phyloP scores from a whole-genome alignment of 2,113 vertebrate genomes.

The Phrynocephalus versicolor region DNA sequence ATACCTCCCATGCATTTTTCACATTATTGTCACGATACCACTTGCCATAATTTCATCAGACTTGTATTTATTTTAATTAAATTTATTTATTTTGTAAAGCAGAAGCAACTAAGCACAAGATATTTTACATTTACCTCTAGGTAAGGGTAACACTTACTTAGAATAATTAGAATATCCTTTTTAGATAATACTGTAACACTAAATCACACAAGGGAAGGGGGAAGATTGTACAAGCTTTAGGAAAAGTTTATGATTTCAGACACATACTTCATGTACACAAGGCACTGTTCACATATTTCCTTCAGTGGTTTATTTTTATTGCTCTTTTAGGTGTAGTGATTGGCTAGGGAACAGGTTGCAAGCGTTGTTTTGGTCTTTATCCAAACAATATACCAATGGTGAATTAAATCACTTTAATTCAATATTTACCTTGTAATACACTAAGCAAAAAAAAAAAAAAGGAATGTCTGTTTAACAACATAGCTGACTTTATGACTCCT shows the following conservation, averaged over 20 bases:
- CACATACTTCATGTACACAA: background rate
- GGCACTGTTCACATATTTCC: background rate
- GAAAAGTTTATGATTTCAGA: background rate
- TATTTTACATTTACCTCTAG: constrained; percentile 36
- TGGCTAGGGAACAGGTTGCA: background rate
- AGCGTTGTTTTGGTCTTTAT: background rate
- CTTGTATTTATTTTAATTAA: constrained; percentile 31
- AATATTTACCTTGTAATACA: background rate
- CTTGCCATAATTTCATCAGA: background rate
- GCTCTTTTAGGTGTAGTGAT: background rate
- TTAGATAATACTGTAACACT: background rate
- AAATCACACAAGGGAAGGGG: background rate
- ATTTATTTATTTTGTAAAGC: background rate
- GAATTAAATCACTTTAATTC: background rate
- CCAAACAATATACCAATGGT: background rate
- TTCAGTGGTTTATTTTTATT: background rate
- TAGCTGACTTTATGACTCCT: background rate
- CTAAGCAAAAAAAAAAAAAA: background rate
- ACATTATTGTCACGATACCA: background rate
- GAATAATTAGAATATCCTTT: constrained; percentile 26
- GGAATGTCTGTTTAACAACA: background rate
- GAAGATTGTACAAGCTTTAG: background rate
- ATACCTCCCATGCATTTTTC: background rate
- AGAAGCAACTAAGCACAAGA: constrained; percentile 4
- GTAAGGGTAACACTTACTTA: constrained; percentile 46